Evolutionary conservation across 2,113 vertebrate genomes (phyloP).

Genomic region (Galbula dea): DNA sequence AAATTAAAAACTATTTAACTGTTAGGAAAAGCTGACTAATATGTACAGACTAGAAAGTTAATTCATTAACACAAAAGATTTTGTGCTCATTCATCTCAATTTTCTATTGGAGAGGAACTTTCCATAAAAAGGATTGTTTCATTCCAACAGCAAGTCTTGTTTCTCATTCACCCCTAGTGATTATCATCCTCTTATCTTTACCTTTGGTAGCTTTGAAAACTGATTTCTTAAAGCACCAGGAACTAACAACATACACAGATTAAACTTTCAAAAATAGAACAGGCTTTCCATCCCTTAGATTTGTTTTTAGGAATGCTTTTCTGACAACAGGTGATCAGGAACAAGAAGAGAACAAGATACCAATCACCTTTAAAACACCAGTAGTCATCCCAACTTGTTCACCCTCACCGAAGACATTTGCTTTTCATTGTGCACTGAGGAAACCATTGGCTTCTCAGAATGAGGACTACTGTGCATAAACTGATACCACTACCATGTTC

Average conservation of each 20-base stretch:
- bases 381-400: neutral
- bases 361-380: neutral
- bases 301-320: neutral
- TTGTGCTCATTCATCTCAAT: neutral
- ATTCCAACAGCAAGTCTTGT: neutral
- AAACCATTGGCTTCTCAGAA: neutral
- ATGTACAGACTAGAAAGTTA: neutral
- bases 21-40: conserved; percentile 16
- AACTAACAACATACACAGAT: neutral
- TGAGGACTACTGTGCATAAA: neutral
- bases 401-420: neutral
- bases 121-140: neutral
- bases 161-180: neutral
- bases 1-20: conserved; percentile 3
- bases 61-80: neutral
- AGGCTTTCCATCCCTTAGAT: neutral
- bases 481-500: neutral
- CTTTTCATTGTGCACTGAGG: neutral
- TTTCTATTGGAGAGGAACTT: neutral
- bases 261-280: neutral
- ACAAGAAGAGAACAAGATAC: neutral
- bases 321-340: neutral
- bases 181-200: neutral
- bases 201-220: neutral
- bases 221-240: neutral